phyloP scores from a whole-genome alignment of 2,888 invertebrate species.

The Ganaspis brasiliensis region DNA sequence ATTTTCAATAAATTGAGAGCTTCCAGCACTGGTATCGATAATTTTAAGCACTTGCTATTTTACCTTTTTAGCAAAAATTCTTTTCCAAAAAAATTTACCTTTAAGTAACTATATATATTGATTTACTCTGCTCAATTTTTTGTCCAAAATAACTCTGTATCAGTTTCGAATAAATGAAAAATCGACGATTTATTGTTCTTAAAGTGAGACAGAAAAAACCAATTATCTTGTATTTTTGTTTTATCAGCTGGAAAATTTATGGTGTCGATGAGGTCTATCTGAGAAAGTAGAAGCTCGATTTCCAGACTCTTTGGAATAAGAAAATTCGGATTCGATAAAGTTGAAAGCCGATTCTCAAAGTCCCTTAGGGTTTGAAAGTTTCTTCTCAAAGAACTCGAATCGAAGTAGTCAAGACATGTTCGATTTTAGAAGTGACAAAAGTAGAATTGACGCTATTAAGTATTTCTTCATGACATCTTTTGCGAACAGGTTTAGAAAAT shows the following conservation, averaged over 20 bases:
- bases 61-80: slow-evolving; percentile 3
- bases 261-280: not conserved
- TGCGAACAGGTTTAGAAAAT: too few relatives aligned
- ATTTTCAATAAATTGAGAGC: slow-evolving; percentile 28
- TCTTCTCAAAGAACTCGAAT: slow-evolving; percentile 21
- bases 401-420: not conserved
- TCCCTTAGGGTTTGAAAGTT: slow-evolving; percentile 14
- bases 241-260: not conserved
- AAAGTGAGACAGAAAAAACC: too few relatives aligned
- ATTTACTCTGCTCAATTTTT: not conserved
- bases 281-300: slow-evolving; percentile 17
- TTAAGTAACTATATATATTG: too few relatives aligned
- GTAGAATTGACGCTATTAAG: not conserved
- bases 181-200: too few relatives aligned
- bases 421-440: slow-evolving; percentile 26
- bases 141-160: too few relatives aligned
- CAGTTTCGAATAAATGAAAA: too few relatives aligned
- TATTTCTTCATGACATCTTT: too few relatives aligned
- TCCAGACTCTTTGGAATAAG: not conserved
- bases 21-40: slow-evolving; percentile 8
- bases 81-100: too few relatives aligned
- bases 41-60: slow-evolving; percentile 12
- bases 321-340: slow-evolving; percentile 24
- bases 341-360: slow-evolving; percentile 13
- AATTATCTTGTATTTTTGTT: too few relatives aligned